phyloP scores from a whole-genome alignment of 2,797 vertebrate species.

The Nasua narica region DNA sequence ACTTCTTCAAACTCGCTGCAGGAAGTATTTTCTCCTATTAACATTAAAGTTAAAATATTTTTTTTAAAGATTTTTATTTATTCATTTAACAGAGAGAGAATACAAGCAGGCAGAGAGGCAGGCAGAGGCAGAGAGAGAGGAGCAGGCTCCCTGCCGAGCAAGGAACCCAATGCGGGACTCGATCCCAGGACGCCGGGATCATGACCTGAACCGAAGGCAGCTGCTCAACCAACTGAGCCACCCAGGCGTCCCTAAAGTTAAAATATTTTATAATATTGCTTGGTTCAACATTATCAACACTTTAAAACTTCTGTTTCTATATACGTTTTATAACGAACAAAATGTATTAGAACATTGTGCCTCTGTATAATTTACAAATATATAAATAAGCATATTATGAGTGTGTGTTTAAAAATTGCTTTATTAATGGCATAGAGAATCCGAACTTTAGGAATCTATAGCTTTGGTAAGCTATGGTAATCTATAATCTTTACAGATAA shows the following conservation, averaged over 20 bases:
- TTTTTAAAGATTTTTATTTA: too few species aligned
- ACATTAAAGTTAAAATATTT: background rate
- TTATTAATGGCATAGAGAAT: background rate
- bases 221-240: too few species aligned
- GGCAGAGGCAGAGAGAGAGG: too few species aligned
- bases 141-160: too few species aligned
- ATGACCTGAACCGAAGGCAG: too few species aligned
- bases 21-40: background rate
- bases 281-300: background rate
- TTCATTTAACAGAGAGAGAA: too few species aligned
- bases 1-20: background rate
- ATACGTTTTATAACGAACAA: background rate
- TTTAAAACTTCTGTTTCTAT: slow-evolving; percentile 6
- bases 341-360: background rate
- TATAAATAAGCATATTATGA: background rate
- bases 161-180: too few species aligned
- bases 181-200: too few species aligned
- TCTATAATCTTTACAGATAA: background rate
- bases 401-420: background rate
- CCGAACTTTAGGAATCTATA: background rate
- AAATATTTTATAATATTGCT: background rate
- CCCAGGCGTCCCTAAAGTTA: too few species aligned
- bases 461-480: background rate
- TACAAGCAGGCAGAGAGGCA: too few species aligned
- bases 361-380: background rate